These are phyloP conservation scores for Alouatta caraya DNA, from an alignment of 2,797 vertebrate genomes.

Conservation along the genomic window DNA sequence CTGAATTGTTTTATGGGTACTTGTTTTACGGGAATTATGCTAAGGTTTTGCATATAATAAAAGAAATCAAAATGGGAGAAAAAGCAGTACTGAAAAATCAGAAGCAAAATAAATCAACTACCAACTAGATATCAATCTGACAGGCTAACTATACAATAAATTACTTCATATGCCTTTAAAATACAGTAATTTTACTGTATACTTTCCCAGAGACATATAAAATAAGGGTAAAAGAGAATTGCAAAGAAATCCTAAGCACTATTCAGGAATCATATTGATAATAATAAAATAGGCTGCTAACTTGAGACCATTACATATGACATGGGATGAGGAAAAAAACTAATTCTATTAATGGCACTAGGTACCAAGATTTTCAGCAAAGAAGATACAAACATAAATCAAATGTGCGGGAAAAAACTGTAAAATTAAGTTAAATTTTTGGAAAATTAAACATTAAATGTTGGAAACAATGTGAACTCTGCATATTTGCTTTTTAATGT, in stretches of 20 bases:
- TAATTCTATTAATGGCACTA: background rate
- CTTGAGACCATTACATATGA: background rate
- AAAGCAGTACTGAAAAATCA: background rate
- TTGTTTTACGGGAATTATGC: background rate
- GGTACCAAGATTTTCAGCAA: background rate
- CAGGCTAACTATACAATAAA: background rate
- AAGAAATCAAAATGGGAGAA: background rate
- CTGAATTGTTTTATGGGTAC: background rate
- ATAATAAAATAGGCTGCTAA: background rate
- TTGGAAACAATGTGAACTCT: background rate
- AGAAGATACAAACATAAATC: constrained; percentile 10
- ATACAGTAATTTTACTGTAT: background rate
- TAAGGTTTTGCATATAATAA: background rate
- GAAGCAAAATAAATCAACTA: constrained; percentile 4
- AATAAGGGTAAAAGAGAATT: background rate
- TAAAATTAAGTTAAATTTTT: background rate
- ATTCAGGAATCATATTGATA: background rate
- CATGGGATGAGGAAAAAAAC: background rate
- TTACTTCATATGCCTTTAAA: background rate
- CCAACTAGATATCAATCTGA: background rate
- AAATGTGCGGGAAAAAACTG: background rate
- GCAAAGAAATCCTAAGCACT: constrained; percentile 7
- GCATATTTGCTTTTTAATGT: background rate
- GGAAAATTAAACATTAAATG: background rate
- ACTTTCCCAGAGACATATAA: background rate